phyloP scores from a whole-genome alignment of 92 coral and sea anemone species.

The Porites evermanni region DNA sequence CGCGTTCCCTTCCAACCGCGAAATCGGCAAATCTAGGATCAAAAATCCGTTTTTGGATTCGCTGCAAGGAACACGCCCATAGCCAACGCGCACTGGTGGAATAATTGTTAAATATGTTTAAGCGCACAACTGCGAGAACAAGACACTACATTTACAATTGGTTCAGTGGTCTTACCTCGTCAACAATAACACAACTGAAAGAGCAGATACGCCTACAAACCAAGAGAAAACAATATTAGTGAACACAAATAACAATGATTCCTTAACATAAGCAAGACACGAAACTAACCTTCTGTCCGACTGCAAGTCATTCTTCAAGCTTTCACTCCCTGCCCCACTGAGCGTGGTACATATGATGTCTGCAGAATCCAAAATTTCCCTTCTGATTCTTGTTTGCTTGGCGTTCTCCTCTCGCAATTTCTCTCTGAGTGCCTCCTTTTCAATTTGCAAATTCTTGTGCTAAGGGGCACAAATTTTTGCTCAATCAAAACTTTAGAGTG shows the following conservation, averaged over 20 bases:
- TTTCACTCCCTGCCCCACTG: conserved; percentile 83
- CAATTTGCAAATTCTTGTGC: conserved; percentile 28
- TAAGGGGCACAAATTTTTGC: not conserved
- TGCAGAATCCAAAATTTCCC: conserved; percentile 76
- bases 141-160: no score
- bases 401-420: conserved; percentile 41
- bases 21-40: no score
- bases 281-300: conserved; percentile 68
- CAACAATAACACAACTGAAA: conserved; percentile 91
- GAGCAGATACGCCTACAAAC: conserved; percentile 78
- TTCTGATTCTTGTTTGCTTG: conserved; percentile 59
- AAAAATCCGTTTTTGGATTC: no score
- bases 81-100: no score
- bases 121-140: no score
- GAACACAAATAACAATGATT: not conserved
- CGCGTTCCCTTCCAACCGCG: no score
- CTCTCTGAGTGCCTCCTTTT: conserved; percentile 18
- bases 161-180: conserved; percentile 76
- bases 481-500: not conserved
- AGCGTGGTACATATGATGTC: conserved; percentile 94
- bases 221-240: not conserved
- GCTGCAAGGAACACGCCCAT: no score
- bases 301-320: conserved; percentile 60
- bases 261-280: not conserved
- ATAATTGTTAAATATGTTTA: no score